Conservation (phyloP, 2,113 vertebrate species). For the Ophiodon elongatus region DNA sequence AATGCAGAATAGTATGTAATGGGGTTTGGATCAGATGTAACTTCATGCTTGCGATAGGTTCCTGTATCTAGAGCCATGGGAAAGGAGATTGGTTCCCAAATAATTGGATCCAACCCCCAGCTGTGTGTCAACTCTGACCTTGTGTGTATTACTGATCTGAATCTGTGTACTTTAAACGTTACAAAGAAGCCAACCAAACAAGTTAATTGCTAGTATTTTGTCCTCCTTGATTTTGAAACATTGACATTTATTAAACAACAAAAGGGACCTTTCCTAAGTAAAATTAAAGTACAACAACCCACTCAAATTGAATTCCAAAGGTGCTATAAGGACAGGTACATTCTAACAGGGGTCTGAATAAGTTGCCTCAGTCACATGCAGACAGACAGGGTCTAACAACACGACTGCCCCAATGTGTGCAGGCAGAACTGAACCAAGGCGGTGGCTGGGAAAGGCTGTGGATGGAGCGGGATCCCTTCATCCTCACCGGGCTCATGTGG, state of each 20-base stretch:
- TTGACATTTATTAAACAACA: neutral
- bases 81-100: neutral
- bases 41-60: neutral
- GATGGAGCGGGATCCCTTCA: constrained; percentile 91
- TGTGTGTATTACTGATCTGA: neutral
- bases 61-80: neutral
- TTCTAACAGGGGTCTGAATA: too few relatives aligned
- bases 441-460: constrained; percentile 95
- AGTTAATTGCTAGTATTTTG: too few relatives aligned
- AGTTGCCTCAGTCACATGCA: neutral
- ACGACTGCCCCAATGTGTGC: constrained; percentile 33
- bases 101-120: neutral
- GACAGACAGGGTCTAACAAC: neutral
- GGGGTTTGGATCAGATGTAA: too few relatives aligned
- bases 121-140: neutral
- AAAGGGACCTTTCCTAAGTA: neutral
- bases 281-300: neutral
- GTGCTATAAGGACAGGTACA: neutral
- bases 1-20: neutral
- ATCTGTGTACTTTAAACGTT: neutral
- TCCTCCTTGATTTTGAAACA: too few relatives aligned
- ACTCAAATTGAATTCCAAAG: neutral
- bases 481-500: constrained; percentile 95
- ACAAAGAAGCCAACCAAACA: too few relatives aligned
- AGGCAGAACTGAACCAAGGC: constrained; percentile 93